Evolutionary conservation across 2,113 vertebrate genomes (phyloP), one percentile per base, ranked within the genome.

Genomic region (Elanoides forficatus): DNA sequence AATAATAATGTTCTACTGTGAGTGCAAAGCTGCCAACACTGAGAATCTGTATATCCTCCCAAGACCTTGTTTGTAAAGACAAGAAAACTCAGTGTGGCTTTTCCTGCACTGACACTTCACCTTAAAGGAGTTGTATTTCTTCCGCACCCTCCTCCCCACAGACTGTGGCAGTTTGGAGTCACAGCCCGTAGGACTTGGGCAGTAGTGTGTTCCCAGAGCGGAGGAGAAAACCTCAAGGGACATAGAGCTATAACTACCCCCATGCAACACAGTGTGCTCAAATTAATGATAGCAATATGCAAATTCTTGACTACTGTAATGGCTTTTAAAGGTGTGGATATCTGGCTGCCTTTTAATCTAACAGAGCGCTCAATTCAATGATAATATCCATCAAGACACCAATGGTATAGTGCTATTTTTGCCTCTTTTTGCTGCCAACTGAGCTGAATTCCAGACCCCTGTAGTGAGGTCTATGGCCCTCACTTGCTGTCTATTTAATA

Each of bases 291-390:
- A 68, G 45, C 45, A 76, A 34, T 59, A 68, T 70, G 71, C 48
- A 60, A 65, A 68, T 90, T 86, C 71, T 79, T 93, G 60, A 36
- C 66, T 60, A 34, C 43, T 93, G 26, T 60, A 48, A 15, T 66
- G 40, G 9, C 13, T 84, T 70, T 92, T 72, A 80, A 83, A 36
- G 56, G 10, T 66, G 25, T 74, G 65, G 81, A 48, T 65, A 53
- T 71, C 60, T 91, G 84, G n/a, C 58, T 82, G 58, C 19, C 56
- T 82, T 92, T 90, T 79, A 85, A 72, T 79, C 60, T 43, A 42
- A 66, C 38, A n/a, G 55, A 87, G 23, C 0, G 0, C 52, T 81
- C 70, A 63, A 19, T 59, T 67, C 81, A 75, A 2, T 65, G 48
- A 47, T 65, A 74, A 11, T 42, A 42, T 47, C 42, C 81, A 42